Conservation (phyloP, 1,140 invertebrate species). For the Gryon sp. region DNA sequence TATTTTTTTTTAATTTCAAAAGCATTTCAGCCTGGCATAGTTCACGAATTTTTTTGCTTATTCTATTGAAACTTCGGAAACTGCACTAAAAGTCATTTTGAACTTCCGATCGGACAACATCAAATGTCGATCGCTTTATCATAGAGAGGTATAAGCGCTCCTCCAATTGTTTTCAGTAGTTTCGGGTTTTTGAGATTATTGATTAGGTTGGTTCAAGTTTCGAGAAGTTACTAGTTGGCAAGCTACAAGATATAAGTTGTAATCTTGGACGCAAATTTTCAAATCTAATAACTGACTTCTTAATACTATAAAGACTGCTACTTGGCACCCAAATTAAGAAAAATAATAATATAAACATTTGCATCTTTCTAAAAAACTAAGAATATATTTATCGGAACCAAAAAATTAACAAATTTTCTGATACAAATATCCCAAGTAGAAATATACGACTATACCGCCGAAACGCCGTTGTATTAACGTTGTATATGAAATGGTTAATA, state of each 20-base stretch:
- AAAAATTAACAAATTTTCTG: too few relatives aligned
- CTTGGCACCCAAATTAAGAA: slow-evolving; percentile 36
- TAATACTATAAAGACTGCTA: slow-evolving; percentile 30
- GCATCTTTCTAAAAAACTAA: too few relatives aligned
- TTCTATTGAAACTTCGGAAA: background rate
- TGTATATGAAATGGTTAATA: too few relatives aligned
- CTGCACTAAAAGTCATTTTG: background rate
- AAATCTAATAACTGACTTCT: slow-evolving; percentile 31
- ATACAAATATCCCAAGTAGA: too few relatives aligned
- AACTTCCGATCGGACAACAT: background rate
- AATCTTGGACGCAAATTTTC: slow-evolving; percentile 31
- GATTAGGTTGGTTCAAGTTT: slow-evolving; percentile 17
- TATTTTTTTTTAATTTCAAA: too few relatives aligned
- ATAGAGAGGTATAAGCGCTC: slow-evolving; percentile 6
- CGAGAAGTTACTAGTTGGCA: slow-evolving; percentile 22
- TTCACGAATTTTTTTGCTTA: background rate
- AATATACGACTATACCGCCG: too few relatives aligned
- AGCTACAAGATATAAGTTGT: slow-evolving; percentile 38
- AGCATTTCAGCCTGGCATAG: too few relatives aligned
- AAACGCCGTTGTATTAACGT: too few relatives aligned
- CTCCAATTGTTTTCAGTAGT: slow-evolving; percentile 9
- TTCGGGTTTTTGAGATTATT: slow-evolving; percentile 33
- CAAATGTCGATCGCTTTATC: slow-evolving; percentile 12
- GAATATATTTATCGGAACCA: too few relatives aligned
- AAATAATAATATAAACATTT: too few relatives aligned